phyloP scores from a whole-genome alignment of 2,113 vertebrate genomes.

The Fregetta grallaria region DNA sequence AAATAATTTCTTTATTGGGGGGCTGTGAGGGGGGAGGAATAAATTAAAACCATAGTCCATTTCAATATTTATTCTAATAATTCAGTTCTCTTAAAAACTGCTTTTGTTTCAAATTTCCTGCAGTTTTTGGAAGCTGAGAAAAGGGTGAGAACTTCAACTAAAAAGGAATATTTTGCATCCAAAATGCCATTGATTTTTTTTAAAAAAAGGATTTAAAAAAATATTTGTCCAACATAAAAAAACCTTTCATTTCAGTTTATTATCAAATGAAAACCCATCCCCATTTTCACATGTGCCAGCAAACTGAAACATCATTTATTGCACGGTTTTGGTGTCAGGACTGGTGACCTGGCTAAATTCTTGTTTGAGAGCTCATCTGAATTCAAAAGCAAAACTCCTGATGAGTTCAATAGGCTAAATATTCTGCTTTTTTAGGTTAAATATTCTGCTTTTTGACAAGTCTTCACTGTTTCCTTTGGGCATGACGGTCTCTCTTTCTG shows the following conservation, averaged over 20 bases:
- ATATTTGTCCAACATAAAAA: not conserved
- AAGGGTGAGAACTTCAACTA: not conserved
- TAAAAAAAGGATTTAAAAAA: not conserved
- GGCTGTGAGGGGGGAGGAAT: not conserved
- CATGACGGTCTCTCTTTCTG: not conserved
- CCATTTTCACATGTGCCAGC: not conserved
- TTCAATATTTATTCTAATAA: not conserved
- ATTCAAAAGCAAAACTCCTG: not conserved
- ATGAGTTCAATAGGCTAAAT: not conserved
- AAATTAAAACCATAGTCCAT: not conserved
- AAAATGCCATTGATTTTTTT: not conserved
- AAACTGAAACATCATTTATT: not conserved
- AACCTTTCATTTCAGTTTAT: not conserved
- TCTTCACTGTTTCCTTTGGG: not conserved
- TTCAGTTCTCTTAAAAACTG: not conserved
- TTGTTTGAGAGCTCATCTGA: not conserved
- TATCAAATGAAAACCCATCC: not conserved
- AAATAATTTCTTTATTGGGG: not conserved
- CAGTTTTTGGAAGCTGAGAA: not conserved
- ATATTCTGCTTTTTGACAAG: not conserved
- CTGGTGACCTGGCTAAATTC: not conserved
- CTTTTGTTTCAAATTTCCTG: not conserved
- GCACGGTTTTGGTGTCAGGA: not conserved
- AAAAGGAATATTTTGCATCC: not conserved
- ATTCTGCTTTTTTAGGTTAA: not conserved